These are phyloP conservation scores for Pelecanoides urinatrix DNA, from an alignment of 2,113 vertebrate species.

Conservation along the genomic window DNA sequence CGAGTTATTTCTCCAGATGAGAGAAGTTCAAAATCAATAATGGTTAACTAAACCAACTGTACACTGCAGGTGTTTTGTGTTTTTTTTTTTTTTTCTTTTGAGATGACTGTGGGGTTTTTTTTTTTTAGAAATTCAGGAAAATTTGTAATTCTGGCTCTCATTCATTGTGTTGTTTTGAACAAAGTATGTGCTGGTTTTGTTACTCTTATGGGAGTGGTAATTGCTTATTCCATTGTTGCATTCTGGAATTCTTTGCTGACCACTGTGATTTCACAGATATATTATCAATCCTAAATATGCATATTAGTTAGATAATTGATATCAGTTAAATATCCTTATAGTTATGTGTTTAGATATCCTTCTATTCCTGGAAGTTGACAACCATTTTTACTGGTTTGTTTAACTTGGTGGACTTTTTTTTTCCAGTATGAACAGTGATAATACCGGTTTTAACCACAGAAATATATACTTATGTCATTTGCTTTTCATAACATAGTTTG, in stretches of 20 bases:
- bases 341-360: background rate
- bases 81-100: background rate
- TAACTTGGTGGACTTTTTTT: background rate
- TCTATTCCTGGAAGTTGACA: background rate
- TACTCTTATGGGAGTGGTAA: background rate
- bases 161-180: background rate
- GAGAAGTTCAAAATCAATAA: background rate
- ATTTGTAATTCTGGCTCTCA: background rate
- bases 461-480: background rate
- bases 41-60: background rate
- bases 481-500: background rate
- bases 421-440: background rate
- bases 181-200: background rate
- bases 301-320: background rate
- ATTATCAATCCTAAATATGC: background rate
- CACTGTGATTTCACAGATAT: background rate
- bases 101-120: fast-evolving
- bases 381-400: background rate
- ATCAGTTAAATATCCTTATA: background rate
- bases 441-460: background rate
- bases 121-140: background rate
- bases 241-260: background rate
- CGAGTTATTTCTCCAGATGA: background rate
- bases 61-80: background rate
- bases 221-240: background rate